Conservation (phyloP, 2,113 vertebrate genomes). For the Notarius lentiginosus region DNA sequence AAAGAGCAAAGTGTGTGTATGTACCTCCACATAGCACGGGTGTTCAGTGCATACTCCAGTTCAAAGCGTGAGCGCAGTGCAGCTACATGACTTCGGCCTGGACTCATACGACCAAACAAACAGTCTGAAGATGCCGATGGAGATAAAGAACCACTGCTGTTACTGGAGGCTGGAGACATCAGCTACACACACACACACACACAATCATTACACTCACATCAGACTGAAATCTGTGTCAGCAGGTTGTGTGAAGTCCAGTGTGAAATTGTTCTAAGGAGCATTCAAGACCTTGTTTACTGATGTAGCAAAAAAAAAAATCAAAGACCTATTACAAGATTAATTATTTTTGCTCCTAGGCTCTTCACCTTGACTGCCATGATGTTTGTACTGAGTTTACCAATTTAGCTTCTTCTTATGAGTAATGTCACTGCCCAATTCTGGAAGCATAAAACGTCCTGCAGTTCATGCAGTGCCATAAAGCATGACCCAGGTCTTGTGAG, state of each 20-base stretch:
- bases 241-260: background rate
- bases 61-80: conserved; percentile 86
- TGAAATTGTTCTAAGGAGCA: background rate
- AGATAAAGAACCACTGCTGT: conserved; percentile 90
- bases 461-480: no score
- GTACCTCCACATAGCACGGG: conserved; percentile 78
- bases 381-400: no score
- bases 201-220: background rate
- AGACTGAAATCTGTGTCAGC: background rate
- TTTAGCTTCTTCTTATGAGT: no score
- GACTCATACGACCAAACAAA: conserved; percentile 75
- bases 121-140: conserved; percentile 89
- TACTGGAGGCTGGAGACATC: conserved; percentile 93
- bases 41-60: conserved; percentile 85
- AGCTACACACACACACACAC: conserved; percentile 68
- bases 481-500: no score
- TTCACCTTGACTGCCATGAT: no score
- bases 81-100: conserved; percentile 85
- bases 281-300: background rate
- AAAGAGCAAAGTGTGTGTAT: conserved; percentile 65
- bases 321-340: no score
- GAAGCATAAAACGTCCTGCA: no score
- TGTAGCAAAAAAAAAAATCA: background rate
- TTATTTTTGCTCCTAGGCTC: no score
- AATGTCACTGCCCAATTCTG: no score